These are phyloP conservation scores for Calonectris borealis DNA, from an alignment of 2,113 vertebrate genomes.

Conservation along the genomic window DNA sequence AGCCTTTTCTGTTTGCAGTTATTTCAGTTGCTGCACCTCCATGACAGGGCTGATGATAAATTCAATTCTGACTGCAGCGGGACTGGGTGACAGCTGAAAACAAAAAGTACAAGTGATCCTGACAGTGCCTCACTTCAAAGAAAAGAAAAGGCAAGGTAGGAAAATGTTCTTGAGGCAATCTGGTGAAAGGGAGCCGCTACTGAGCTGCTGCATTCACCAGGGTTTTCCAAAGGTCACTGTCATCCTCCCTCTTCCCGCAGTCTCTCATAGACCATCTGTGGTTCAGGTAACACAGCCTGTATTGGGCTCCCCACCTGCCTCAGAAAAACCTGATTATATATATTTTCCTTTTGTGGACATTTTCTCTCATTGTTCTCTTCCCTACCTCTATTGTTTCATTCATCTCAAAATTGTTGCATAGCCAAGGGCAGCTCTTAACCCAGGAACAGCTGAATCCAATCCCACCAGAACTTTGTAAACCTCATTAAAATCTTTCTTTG, in stretches of 20 bases:
- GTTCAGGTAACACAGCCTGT: neutral
- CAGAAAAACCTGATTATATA: neutral
- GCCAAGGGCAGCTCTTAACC: neutral
- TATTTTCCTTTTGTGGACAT: neutral
- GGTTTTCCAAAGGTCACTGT: constrained; percentile 9
- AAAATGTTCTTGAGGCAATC: neutral
- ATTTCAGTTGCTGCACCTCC: constrained; percentile 15
- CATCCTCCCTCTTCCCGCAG: neutral
- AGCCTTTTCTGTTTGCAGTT: constrained; percentile 7
- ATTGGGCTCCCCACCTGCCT: neutral
- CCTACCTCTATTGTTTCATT: neutral
- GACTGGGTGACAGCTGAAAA: constrained; percentile 45
- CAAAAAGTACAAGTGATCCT: constrained; percentile 21
- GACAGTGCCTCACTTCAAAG: constrained; percentile 25
- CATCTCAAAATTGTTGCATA: neutral
- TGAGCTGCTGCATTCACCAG: neutral
- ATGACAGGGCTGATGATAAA: constrained; percentile 33
- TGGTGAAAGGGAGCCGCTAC: neutral
- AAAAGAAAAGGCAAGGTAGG: neutral
- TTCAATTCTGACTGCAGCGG: neutral
- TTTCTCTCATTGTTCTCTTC: neutral
- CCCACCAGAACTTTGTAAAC: neutral
- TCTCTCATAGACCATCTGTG: neutral
- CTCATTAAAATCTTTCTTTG: neutral
- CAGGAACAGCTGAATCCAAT: neutral